Conservation (phyloP, 2,113 vertebrate genomes). For the mouse (Mus musculus) region DNA sequence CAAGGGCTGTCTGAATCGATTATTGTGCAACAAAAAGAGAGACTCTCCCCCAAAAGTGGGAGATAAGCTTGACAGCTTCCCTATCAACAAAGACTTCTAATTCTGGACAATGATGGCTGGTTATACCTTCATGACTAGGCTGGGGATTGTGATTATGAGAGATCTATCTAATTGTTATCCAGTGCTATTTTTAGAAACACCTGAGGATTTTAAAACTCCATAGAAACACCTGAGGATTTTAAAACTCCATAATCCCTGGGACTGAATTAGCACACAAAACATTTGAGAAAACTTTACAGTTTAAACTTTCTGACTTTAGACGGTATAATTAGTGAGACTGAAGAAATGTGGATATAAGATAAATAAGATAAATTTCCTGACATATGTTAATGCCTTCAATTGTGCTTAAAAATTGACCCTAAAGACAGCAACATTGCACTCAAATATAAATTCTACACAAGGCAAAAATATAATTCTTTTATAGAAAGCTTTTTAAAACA, state of each 20-base stretch:
- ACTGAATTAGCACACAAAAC: not conserved
- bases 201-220: not conserved
- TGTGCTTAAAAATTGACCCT: not conserved
- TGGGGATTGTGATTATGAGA: not conserved
- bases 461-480: not conserved
- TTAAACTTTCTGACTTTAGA: not conserved
- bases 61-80: rapidly evolving
- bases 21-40: not conserved
- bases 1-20: no score
- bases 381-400: not conserved
- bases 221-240: no score
- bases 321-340: not conserved
- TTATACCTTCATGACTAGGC: not conserved
- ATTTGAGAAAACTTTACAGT: not conserved
- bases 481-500: not conserved
- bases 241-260: not conserved
- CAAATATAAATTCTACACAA: not conserved
- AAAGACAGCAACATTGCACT: not conserved
- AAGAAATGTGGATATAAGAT: not conserved
- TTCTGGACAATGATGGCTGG: not conserved
- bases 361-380: not conserved
- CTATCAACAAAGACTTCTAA: not conserved
- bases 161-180: not conserved
- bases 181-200: not conserved
- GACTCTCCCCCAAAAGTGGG: not conserved